Evolutionary conservation across 2,888 invertebrate genomes (phyloP).

Genomic region (Drosophila falleni): DNA sequence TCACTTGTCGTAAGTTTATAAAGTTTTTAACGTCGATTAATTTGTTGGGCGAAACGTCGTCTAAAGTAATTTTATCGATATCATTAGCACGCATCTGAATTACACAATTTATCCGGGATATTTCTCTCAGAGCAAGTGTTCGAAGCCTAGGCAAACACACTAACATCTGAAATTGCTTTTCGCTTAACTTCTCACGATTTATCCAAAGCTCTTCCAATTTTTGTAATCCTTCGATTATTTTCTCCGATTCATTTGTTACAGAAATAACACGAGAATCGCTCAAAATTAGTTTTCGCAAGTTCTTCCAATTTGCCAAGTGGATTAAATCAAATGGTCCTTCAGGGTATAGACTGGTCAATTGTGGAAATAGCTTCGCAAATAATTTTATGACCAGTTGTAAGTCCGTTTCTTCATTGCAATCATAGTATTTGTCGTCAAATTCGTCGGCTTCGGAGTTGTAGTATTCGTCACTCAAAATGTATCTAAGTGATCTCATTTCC

Average conservation of each 20-base stretch:
- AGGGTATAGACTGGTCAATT: background rate
- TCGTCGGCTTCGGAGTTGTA: background rate
- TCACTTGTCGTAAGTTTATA: slow-evolving; percentile 9
- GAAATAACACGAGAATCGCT: background rate
- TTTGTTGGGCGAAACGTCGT: background rate
- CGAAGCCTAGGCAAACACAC: slow-evolving; percentile 20
- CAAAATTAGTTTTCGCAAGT: slow-evolving; percentile 30
- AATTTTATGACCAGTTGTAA: background rate
- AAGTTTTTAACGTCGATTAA: background rate
- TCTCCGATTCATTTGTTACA: background rate
- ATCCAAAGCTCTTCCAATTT: slow-evolving; percentile 22
- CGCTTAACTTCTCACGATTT: background rate
- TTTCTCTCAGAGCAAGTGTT: background rate
- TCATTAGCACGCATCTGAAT: slow-evolving; percentile 13
- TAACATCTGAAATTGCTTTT: background rate
- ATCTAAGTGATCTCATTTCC: slow-evolving; percentile 3
- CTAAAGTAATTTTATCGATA: background rate
- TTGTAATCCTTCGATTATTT: background rate
- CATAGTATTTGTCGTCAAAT: background rate
- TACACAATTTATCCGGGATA: background rate
- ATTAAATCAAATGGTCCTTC: background rate
- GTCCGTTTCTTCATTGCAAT: background rate
- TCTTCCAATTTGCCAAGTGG: background rate
- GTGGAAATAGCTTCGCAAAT: slow-evolving; percentile 29
- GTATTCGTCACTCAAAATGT: slow-evolving; percentile 6